phyloP scores from a whole-genome alignment of 2,113 vertebrate genomes.

The Propithecus coquereli region DNA sequence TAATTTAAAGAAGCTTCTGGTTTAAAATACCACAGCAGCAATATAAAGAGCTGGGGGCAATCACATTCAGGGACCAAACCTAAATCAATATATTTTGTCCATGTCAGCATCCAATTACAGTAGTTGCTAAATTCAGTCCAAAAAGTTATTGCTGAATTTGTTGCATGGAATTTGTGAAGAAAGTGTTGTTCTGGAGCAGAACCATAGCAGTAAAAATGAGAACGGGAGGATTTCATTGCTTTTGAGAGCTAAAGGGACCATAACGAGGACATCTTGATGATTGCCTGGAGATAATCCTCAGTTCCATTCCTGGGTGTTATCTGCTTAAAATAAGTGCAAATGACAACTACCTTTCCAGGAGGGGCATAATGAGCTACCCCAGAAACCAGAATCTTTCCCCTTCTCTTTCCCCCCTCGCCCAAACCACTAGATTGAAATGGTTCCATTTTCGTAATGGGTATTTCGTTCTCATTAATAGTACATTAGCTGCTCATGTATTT shows the following conservation, averaged over 20 bases:
- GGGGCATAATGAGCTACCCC: neutral
- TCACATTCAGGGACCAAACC: conserved; percentile 55
- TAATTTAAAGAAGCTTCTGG: conserved; percentile 80
- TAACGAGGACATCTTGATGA: neutral
- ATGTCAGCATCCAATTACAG: neutral
- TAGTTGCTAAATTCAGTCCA: conserved; percentile 34
- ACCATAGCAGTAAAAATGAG: conserved; percentile 72
- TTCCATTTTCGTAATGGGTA: conserved; percentile 14
- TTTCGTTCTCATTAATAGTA: conserved; percentile 76
- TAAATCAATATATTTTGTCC: neutral
- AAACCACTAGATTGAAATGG: conserved; percentile 21
- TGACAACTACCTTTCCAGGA: neutral
- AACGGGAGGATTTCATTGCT: conserved; percentile 63
- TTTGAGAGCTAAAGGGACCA: conserved; percentile 53
- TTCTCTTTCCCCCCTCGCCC: neutral
- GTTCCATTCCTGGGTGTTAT: neutral
- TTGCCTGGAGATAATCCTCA: conserved; percentile 4
- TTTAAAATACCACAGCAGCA: conserved; percentile 80
- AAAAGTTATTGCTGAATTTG: conserved; percentile 75
- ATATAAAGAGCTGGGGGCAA: conserved; percentile 84
- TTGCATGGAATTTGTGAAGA: conserved; percentile 53
- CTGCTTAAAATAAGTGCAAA: conserved; percentile 35
- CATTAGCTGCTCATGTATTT: conserved; percentile 67
- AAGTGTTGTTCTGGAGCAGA: conserved; percentile 38
- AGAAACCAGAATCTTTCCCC: neutral